Percentiles rank a stretch among this genome's conserved stretches.
Conservation (phyloP, 2,888 invertebrate species). For the Periphyllus acericola region DNA sequence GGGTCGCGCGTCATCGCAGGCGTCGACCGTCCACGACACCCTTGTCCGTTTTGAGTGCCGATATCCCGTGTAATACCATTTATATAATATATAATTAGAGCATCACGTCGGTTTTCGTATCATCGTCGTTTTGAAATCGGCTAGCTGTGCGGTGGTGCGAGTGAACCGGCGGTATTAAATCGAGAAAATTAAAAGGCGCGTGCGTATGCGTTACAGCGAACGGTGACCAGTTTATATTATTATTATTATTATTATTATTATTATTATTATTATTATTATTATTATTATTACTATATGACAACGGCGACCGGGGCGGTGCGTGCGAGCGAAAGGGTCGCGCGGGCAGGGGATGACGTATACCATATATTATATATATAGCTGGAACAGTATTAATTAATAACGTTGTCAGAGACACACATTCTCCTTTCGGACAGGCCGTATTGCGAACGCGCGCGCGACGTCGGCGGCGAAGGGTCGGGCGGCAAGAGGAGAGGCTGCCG, state of each 20-base stretch:
- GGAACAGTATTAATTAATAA: slow-evolving; percentile 58
- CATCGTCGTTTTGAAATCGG: no score
- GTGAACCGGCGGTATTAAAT: no score
- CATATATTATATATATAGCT: background rate
- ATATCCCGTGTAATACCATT: no score
- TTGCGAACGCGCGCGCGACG: background rate
- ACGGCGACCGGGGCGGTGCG: background rate
- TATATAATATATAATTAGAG: no score
- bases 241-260: no score
- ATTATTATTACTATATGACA: background rate
- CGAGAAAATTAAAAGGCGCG: background rate
- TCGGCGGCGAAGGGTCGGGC: background rate
- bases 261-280: no score
- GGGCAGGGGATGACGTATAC: background rate
- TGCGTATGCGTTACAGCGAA: background rate
- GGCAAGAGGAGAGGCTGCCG: no score
- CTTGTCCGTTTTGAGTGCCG: no score
- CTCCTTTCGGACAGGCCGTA: slow-evolving; percentile 58
- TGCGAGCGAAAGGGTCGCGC: background rate
- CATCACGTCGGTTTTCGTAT: no score
- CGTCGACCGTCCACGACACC: no score
- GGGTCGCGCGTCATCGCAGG: no score
- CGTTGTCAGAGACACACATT: slow-evolving; percentile 60
- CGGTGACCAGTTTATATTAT: slow-evolving; percentile 30
- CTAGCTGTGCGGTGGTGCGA: no score